These are phyloP conservation scores for Hippoglossus stenolepis DNA, from an alignment of 2,113 vertebrate genomes.

Conservation along the genomic window DNA sequence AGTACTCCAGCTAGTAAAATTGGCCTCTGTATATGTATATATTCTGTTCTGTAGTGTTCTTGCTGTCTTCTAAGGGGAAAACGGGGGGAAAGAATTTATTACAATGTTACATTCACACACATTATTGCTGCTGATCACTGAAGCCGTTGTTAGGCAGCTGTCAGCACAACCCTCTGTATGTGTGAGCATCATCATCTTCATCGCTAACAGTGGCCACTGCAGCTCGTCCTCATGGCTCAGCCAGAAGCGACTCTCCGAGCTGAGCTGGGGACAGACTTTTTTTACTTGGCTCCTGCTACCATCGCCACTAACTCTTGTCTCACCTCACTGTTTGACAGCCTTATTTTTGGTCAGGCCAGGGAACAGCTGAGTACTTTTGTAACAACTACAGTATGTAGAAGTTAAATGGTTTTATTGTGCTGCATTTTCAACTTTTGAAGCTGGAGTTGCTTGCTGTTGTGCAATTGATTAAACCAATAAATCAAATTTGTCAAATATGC, in stretches of 20 bases:
- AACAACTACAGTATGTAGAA: neutral
- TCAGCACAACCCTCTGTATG: neutral
- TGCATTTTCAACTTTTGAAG: neutral
- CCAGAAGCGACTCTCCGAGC: slow-evolving; percentile 6
- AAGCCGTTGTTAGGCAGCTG: neutral
- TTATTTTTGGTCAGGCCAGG: neutral
- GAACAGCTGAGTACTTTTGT: neutral
- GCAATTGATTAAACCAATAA: neutral
- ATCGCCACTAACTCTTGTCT: slow-evolving; percentile 1
- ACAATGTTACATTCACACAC: no score
- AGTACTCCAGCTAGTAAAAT: no score
- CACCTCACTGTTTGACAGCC: neutral
- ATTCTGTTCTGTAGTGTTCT: no score
- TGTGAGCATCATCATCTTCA: neutral
- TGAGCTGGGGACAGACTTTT: neutral
- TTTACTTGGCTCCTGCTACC: neutral
- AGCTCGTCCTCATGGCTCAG: neutral
- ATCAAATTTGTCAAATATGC: slow-evolving; percentile 24
- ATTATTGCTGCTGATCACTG: slow-evolving; percentile 17
- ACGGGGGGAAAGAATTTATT: no score
- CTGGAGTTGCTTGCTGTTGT: neutral
- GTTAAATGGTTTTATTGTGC: neutral
- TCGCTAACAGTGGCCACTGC: neutral
- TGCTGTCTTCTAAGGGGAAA: no score
- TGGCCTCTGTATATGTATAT: no score